These are phyloP conservation scores for Plebejus argus DNA, from an alignment of 2,888 invertebrate genomes.

Conservation along the genomic window DNA sequence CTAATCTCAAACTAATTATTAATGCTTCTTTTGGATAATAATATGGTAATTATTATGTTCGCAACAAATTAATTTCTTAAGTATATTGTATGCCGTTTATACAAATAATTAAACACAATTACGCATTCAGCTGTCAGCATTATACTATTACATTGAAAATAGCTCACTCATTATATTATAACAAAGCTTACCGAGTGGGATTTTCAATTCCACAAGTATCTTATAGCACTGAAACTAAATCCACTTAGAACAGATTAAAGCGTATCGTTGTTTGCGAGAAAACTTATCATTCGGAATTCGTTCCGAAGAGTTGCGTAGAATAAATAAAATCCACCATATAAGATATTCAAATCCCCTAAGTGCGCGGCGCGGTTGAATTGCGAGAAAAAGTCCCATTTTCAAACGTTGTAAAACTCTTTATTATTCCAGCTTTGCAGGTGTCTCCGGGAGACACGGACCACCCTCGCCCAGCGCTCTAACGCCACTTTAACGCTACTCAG, in stretches of 20 bases:
- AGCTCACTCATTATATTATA: background rate
- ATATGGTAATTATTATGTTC: no score
- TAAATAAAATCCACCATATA: constrained; percentile 75
- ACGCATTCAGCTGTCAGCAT: no score
- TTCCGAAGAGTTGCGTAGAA: constrained; percentile 63
- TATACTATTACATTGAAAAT: background rate
- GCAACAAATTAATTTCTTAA: no score
- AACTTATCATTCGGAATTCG: constrained; percentile 65
- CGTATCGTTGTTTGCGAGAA: constrained; percentile 57
- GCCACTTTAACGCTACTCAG: constrained; percentile 21
- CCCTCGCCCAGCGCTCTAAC: constrained; percentile 45
- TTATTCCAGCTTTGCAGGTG: constrained; percentile 77
- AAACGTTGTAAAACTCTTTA: constrained; percentile 78
- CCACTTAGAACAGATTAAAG: constrained; percentile 17
- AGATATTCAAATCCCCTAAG: constrained; percentile 81
- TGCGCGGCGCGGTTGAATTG: constrained; percentile 78
- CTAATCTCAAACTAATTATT: no score
- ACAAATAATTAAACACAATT: no score
- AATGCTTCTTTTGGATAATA: no score
- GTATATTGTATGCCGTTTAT: no score
- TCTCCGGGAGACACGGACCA: constrained; percentile 69
- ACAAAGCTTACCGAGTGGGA: background rate
- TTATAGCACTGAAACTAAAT: background rate
- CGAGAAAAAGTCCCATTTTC: constrained; percentile 78
- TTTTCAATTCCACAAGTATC: background rate